phyloP scores from a whole-genome alignment of 2,888 invertebrate genomes.

The Cheiracanthium punctorium region DNA sequence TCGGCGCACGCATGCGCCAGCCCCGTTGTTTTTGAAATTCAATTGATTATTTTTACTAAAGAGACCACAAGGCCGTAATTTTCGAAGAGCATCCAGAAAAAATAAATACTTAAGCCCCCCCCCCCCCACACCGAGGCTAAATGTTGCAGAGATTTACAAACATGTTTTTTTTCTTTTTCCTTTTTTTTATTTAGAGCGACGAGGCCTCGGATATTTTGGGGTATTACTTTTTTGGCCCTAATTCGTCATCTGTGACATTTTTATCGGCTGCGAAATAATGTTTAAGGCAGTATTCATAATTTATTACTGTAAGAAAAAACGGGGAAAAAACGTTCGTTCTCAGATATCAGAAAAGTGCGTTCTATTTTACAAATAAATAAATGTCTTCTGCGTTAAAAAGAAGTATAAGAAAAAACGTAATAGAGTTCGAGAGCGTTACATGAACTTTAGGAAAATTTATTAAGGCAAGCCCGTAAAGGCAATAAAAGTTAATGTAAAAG shows the following conservation, averaged over 20 bases:
- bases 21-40: neutral
- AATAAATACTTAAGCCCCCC: no score
- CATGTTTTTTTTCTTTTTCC: no score
- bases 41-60: constrained; percentile 11
- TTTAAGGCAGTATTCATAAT: neutral
- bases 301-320: neutral
- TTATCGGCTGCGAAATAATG: neutral
- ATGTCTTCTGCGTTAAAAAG: no score
- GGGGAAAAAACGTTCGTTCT: no score
- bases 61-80: neutral
- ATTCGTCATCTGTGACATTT: neutral
- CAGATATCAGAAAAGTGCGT: no score
- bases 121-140: neutral
- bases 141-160: neutral
- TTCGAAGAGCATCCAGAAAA: neutral
- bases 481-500: no score
- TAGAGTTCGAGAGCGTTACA: no score
- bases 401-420: no score
- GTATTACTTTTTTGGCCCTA: neutral
- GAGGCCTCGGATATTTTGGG: neutral
- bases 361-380: no score
- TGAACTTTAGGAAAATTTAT: no score
- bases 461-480: no score
- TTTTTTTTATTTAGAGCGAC: neutral
- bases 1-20: neutral